These are phyloP conservation scores for Leucoraja ocellata DNA, from an alignment of 2,797 vertebrate species.

Conservation along the genomic window DNA sequence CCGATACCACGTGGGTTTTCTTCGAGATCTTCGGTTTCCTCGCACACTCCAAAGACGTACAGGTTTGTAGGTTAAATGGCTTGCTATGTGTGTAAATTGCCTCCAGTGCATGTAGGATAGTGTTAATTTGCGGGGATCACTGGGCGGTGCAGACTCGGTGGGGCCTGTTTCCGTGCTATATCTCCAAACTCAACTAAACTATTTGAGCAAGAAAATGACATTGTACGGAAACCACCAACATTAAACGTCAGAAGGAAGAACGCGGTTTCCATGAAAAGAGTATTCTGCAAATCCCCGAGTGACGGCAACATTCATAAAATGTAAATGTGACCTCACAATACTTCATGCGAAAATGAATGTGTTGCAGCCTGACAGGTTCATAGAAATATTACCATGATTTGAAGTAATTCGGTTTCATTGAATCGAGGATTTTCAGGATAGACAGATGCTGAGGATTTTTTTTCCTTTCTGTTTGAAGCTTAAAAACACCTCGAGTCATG, in stretches of 20 bases:
- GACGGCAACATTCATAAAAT: conserved; percentile 19
- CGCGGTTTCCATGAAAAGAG: not conserved
- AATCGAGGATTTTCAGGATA: not conserved
- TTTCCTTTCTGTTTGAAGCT: not conserved
- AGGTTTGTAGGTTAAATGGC: too few relatives aligned
- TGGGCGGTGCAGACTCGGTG: too few relatives aligned
- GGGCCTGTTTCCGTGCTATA: too few relatives aligned
- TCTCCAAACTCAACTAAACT: not conserved
- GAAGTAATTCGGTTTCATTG: not conserved
- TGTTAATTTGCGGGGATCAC: too few relatives aligned
- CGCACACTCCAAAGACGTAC: too few relatives aligned
- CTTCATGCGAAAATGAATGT: not conserved
- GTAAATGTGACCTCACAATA: conserved; percentile 1
- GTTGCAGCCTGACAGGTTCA: conserved; percentile 8
- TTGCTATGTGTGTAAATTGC: too few relatives aligned
- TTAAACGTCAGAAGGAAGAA: conserved; percentile 27
- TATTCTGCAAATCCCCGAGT: not conserved
- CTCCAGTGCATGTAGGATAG: too few relatives aligned
- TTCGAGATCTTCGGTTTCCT: too few relatives aligned
- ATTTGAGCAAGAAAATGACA: conserved; percentile 1
- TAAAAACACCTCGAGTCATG: not conserved
- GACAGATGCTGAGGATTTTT: not conserved
- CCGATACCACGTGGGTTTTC: too few relatives aligned
- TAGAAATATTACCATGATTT: conserved; percentile 15
- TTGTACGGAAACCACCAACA: not conserved